Evolutionary conservation across 2,888 invertebrate genomes (phyloP), one percentile per base, ranked within the genome.

Genomic region (Coelopa pilipes): DNA sequence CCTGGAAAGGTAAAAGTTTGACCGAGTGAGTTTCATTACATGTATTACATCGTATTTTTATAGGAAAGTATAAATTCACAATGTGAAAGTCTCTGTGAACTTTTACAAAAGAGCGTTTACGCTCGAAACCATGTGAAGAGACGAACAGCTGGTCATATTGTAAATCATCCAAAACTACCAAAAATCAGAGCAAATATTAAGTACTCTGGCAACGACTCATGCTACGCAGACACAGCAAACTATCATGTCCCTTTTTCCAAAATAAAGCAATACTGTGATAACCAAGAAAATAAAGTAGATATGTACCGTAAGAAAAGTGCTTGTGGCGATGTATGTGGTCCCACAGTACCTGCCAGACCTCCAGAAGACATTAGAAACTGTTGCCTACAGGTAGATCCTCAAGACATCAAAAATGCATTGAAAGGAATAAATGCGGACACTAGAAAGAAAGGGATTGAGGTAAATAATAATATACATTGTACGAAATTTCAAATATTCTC

Each of bases 181-280:
- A 82, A 83, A 73, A 80, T 87, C 46, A 82, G 86, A 7, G 87
- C 86, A 3, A 87, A 86, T 68, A 84, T 87, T 21, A 87, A 87
- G 74, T 87, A 87, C 75, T 84, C 87, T 0, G 86, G 78, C 24
- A 84, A 84, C 76, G 86, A 86, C 71, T 70, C 78, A 71, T 85
- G 85, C 70, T 78, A 77, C 24, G 60, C 81, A 1, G 71, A 63
- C 7, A 55, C 45, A 3, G 78, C 74, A 17, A 82, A 85, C 63
- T 85, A 81, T 62, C 80, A 84, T 66, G 83, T 85, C 63, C 85
- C 84, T 5, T 84, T 82, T 75, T 80, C 81, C 15, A 84, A 83
- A 74, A 81, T 85, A 47, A 84, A 82, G 75, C 78, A 83, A 60
- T 77, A 75, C 4, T 84, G 84, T 72, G 80, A 82, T 0, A 59